Evolutionary conservation across 2,113 vertebrate species (phyloP), one percentile per base, ranked within the genome.

Genomic region (Labrus mixtus): DNA sequence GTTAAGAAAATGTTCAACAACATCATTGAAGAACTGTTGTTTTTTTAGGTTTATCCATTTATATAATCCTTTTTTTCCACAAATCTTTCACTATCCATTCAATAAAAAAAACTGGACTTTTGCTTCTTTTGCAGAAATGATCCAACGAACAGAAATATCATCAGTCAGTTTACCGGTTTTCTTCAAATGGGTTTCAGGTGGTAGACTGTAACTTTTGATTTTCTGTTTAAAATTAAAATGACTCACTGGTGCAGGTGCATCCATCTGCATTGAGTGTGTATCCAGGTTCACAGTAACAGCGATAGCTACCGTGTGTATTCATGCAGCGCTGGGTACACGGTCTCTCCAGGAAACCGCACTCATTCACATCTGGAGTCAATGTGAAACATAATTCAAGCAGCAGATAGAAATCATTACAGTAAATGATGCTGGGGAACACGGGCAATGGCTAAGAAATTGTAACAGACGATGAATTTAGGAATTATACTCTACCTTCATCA

Each of bases 331-430:
- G 92, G 82, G 87, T 89, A 78, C 93, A 93, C 0, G 73, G 88
- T 39, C 91, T 88, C 62, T 69, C 73, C 53, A 53, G 54, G 53
- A 91, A 87, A 75, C 92, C 87, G 56, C 93, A 95, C 89, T 95
- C 93, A 23, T 94, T 94, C 80, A 93, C 88, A 88, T 94, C 94
- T 94, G 86, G 83, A 90, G 81, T 71, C 79, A 89, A 92, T 84
- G 87, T 50, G 66, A 87, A 72, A 90, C 67, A 64, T 82, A 68
- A 62, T 78, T 86, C 51, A 68, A 54, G 70, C 63, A 45, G 67
- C 39, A 68, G 68, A 87, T 68, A 83, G 60, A 80, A 79, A 82
- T 81, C 78, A 66, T 85, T 58, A 53, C 17, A 39, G 64, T 73
- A 87, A 87, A 80, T 81, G 75, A 87, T 76, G 73, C 83, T 63